These are phyloP conservation scores for Corythaeola cristata DNA, from an alignment of 2,113 vertebrate species.

Conservation along the genomic window DNA sequence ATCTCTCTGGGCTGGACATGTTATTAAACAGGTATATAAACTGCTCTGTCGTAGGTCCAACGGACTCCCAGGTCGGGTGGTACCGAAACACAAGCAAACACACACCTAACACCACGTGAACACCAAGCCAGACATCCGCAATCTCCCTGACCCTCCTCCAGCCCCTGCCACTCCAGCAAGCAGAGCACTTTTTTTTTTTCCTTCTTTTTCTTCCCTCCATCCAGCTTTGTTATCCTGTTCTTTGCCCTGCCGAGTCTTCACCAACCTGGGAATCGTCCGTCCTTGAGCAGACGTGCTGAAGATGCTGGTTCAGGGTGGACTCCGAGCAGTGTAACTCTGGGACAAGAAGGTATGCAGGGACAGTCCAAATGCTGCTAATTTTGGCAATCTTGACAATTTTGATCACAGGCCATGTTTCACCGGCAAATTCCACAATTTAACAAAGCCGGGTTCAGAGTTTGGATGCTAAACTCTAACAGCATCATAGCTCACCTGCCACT, in stretches of 20 bases:
- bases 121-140: neutral
- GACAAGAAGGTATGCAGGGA: neutral
- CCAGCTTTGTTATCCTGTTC: neutral
- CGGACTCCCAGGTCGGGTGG: neutral
- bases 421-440: neutral
- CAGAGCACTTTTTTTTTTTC: too few species aligned
- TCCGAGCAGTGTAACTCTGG: neutral
- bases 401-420: neutral
- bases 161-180: neutral
- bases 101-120: neutral
- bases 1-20: neutral
- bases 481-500: neutral
- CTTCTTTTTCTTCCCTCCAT: too few species aligned
- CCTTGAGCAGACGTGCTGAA: neutral
- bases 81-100: neutral
- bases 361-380: neutral
- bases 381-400: neutral
- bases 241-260: neutral
- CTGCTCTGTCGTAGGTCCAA: neutral
- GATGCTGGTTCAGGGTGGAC: neutral
- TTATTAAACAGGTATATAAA: neutral
- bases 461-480: neutral
- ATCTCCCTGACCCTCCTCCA: neutral
- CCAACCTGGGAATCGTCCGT: neutral
- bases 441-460: neutral